Evolutionary conservation across 2,888 invertebrate genomes (phyloP).

Genomic region (Chymomyza amoena): DNA sequence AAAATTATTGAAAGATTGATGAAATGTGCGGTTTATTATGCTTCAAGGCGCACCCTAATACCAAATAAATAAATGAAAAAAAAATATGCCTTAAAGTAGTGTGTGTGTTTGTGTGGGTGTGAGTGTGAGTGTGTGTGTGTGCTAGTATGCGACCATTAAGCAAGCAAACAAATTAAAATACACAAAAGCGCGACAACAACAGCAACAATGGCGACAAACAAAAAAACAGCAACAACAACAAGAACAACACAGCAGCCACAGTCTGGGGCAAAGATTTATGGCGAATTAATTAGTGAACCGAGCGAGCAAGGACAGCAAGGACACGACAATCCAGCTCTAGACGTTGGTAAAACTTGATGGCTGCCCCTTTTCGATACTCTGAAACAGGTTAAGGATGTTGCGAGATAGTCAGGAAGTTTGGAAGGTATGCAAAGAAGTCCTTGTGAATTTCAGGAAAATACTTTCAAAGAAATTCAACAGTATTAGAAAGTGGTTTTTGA

Average conservation of each 20-base stretch:
- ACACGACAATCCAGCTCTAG: slow-evolving; percentile 24
- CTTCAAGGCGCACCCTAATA: not conserved
- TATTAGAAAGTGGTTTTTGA: too few relatives aligned
- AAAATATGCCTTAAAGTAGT: not conserved
- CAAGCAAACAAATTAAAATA: not conserved
- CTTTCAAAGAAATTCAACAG: too few relatives aligned
- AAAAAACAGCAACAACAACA: slow-evolving; percentile 3
- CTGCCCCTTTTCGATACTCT: not conserved
- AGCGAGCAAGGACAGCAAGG: not conserved
- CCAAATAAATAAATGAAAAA: slow-evolving; percentile 3
- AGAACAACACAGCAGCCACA: slow-evolving; percentile 17
- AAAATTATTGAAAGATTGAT: slow-evolving; percentile 63
- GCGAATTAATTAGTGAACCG: slow-evolving; percentile 54
- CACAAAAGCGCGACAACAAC: slow-evolving; percentile 10
- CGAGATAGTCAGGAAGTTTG: not conserved
- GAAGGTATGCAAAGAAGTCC: too few relatives aligned
- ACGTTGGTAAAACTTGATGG: slow-evolving; percentile 15
- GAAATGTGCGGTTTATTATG: slow-evolving; percentile 20
- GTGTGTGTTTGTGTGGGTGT: not conserved
- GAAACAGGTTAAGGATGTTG: not conserved
- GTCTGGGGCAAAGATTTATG: slow-evolving; percentile 48
- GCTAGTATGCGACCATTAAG: not conserved
- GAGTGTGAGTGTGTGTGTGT: not conserved
- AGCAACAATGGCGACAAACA: slow-evolving; percentile 17
- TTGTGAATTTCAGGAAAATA: too few relatives aligned